Conservation (phyloP, 2,113 vertebrate species). For the Pelobates fuscus region DNA sequence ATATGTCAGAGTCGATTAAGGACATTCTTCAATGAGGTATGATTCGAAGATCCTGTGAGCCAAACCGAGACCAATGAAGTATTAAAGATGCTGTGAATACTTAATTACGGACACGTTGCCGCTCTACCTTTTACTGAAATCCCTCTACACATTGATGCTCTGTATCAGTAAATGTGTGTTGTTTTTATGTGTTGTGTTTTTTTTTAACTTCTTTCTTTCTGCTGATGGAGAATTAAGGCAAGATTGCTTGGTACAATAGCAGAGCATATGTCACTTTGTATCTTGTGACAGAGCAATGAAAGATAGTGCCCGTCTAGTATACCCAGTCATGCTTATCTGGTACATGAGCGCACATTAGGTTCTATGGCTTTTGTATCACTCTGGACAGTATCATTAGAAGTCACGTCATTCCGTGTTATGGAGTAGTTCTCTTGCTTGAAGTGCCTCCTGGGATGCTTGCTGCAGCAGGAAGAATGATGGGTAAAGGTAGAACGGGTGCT, state of each 20-base stretch:
- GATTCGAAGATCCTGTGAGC: constrained; percentile 73
- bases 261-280: constrained; percentile 86
- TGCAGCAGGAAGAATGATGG: constrained; percentile 80
- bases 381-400: constrained; percentile 99
- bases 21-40: constrained; percentile 76
- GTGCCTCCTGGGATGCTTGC: constrained; percentile 79
- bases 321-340: constrained; percentile 91
- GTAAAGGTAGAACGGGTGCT: constrained; percentile 89
- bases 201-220: constrained; percentile 42
- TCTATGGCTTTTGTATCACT: constrained; percentile 88
- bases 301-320: constrained; percentile 76
- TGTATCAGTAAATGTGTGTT: too few species aligned
- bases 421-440: constrained; percentile 86
- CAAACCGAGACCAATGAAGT: constrained; percentile 69
- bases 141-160: constrained; percentile 61
- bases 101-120: constrained; percentile 69
- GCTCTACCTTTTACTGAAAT: constrained; percentile 68
- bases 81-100: constrained; percentile 77
- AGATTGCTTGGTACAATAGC: constrained; percentile 69
- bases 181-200: constrained; percentile 27
- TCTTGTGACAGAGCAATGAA: constrained; percentile 86
- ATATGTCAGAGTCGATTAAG: constrained; percentile 83
- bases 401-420: constrained; percentile 98
- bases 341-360: constrained; percentile 89
- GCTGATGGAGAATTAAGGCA: constrained; percentile 64